Conservation (phyloP, 2,888 invertebrate genomes). For the Bimastos eiseni region DNA sequence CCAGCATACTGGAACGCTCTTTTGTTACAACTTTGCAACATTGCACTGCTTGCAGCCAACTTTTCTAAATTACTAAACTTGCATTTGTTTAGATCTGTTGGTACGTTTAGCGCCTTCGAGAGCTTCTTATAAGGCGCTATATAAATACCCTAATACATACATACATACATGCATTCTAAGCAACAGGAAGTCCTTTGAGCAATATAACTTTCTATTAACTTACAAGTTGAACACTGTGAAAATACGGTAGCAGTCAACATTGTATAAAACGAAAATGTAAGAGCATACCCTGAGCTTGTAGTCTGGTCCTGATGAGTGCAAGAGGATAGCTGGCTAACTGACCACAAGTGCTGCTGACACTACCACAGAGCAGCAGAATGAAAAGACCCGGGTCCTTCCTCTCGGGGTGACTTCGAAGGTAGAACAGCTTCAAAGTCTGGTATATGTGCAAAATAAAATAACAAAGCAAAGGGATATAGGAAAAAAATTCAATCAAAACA, state of each 20-base stretch:
- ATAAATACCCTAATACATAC: too few species aligned
- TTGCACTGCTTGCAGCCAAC: too few species aligned
- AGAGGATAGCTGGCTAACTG: constrained; percentile 51
- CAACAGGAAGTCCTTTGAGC: not conserved
- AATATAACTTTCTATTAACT: too few species aligned
- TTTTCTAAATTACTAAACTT: too few species aligned
- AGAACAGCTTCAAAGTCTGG: constrained; percentile 48
- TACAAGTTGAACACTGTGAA: too few species aligned
- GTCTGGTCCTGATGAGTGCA: constrained; percentile 47
- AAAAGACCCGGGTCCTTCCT: constrained; percentile 46
- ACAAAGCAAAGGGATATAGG: not conserved
- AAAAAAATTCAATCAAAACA: not conserved
- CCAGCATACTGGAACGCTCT: too few species aligned
- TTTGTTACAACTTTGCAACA: too few species aligned
- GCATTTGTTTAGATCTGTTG: too few species aligned
- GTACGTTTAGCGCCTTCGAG: too few species aligned
- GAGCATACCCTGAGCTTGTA: constrained; percentile 46
- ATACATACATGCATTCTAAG: too few species aligned
- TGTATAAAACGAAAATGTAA: not conserved
- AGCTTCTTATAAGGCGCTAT: too few species aligned
- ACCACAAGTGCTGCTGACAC: constrained; percentile 47
- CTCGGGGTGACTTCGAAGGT: constrained; percentile 39
- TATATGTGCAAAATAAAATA: constrained; percentile 15
- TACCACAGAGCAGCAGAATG: constrained; percentile 48
- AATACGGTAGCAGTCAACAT: not conserved